phyloP scores from a whole-genome alignment of 2,797 vertebrate genomes.

The Nasua narica region DNA sequence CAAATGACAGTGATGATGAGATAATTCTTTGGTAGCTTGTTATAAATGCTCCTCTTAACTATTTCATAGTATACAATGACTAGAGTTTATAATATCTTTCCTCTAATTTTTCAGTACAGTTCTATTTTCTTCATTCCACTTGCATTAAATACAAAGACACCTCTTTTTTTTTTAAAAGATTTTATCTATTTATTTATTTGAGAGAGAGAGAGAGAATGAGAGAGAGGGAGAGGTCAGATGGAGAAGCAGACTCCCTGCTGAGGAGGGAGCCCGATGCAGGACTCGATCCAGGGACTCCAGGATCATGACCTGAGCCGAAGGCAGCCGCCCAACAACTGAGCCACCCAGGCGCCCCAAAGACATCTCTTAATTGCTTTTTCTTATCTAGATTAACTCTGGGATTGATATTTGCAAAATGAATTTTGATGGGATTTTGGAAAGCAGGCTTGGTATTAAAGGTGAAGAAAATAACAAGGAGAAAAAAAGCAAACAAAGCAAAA shows the following conservation, averaged over 20 bases:
- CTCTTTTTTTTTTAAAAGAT: too few relatives aligned
- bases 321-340: too few relatives aligned
- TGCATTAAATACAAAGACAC: slow-evolving; percentile 77
- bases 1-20: slow-evolving; percentile 75
- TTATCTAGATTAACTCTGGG: slow-evolving; percentile 77
- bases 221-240: too few relatives aligned
- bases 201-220: too few relatives aligned
- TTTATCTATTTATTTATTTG: too few relatives aligned
- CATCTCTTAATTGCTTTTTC: slow-evolving; percentile 75
- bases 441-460: slow-evolving; percentile 69
- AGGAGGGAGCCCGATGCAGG: too few relatives aligned
- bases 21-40: slow-evolving; percentile 78
- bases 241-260: too few relatives aligned
- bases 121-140: slow-evolving; percentile 72
- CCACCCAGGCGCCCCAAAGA: too few relatives aligned
- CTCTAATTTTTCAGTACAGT: slow-evolving; percentile 77
- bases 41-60: slow-evolving; percentile 78
- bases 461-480: slow-evolving; percentile 61
- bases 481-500: slow-evolving; percentile 8
- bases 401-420: slow-evolving; percentile 79
- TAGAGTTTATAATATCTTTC: slow-evolving; percentile 79
- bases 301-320: too few relatives aligned
- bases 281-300: too few relatives aligned
- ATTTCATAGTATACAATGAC: slow-evolving; percentile 78
- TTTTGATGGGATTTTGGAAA: slow-evolving; percentile 79